A percentile compares a stretch with the other conserved stretches of the same genome.
phyloP scores from a whole-genome alignment of 2,113 vertebrate genomes.

The Labrus mixtus region DNA sequence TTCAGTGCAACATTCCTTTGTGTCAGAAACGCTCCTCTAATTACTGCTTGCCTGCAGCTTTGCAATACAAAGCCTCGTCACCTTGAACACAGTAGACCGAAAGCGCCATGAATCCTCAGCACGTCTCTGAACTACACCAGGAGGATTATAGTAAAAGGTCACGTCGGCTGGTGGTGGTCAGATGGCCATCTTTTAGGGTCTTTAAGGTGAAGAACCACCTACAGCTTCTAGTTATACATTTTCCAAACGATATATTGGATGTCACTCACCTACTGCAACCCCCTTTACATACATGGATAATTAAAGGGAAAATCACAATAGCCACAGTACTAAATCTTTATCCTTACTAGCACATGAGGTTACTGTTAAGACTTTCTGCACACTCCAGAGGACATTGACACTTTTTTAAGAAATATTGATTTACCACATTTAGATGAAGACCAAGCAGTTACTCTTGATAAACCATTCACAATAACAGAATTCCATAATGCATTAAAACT shows the following conservation, averaged over 20 bases:
- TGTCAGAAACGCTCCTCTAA: slow-evolving; percentile 82
- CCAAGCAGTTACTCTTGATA: too few relatives aligned
- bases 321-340: not conserved
- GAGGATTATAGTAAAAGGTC: slow-evolving; percentile 57
- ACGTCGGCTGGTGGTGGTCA: slow-evolving; percentile 32
- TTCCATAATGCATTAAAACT: too few relatives aligned
- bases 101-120: slow-evolving; percentile 50
- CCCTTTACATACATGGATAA: not conserved
- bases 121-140: slow-evolving; percentile 56
- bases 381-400: too few relatives aligned
- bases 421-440: too few relatives aligned
- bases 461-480: too few relatives aligned
- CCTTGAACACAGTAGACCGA: slow-evolving; percentile 66
- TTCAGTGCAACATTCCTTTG: slow-evolving; percentile 82
- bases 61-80: slow-evolving; percentile 68
- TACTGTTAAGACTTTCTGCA: not conserved
- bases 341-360: not conserved
- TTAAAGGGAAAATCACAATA: slow-evolving; percentile 16
- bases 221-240: slow-evolving; percentile 22
- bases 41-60: slow-evolving; percentile 78
- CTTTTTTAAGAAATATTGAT: too few relatives aligned
- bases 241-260: slow-evolving; percentile 27
- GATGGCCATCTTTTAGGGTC: slow-evolving; percentile 38
- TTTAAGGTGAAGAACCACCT: slow-evolving; percentile 23
- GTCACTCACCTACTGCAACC: not conserved